phyloP scores from a whole-genome alignment of 2,113 vertebrate genomes.

The Leuciscus idus region DNA sequence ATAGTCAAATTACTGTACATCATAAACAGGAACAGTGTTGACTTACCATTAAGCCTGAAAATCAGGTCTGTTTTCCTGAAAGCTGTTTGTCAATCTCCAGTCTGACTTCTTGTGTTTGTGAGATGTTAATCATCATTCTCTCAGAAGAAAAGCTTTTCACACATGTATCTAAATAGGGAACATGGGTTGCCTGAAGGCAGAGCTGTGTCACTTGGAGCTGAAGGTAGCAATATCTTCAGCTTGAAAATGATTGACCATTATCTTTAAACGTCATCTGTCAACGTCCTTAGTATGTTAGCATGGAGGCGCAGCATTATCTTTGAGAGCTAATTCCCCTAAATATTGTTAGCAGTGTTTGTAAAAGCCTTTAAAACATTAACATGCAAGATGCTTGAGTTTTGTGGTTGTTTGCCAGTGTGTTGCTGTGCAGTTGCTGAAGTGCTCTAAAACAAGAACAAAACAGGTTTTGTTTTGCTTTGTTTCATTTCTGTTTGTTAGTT shows the following conservation, averaged over 20 bases:
- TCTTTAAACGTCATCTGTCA: not conserved
- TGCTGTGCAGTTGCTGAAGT: not conserved
- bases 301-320: not conserved
- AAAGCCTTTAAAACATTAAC: not conserved
- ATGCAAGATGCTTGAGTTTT: not conserved
- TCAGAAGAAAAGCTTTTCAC: conserved; percentile 1
- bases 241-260: not conserved
- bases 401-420: not conserved
- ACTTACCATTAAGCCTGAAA: conserved; percentile 10
- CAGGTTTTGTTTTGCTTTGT: too few species aligned
- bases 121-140: not conserved
- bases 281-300: not conserved
- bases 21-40: not conserved
- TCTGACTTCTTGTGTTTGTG: not conserved
- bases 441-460: not conserved
- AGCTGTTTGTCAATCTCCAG: not conserved
- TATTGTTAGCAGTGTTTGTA: not conserved
- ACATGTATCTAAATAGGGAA: not conserved
- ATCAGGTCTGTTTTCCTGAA: not conserved
- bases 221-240: not conserved
- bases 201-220: not conserved
- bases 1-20: not conserved
- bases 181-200: not conserved
- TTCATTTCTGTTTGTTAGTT: not conserved
- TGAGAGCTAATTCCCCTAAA: not conserved